Evolutionary conservation across 2,888 invertebrate genomes (phyloP), one percentile per base, ranked within the genome.

Genomic region (Sminthurinus aureus): DNA sequence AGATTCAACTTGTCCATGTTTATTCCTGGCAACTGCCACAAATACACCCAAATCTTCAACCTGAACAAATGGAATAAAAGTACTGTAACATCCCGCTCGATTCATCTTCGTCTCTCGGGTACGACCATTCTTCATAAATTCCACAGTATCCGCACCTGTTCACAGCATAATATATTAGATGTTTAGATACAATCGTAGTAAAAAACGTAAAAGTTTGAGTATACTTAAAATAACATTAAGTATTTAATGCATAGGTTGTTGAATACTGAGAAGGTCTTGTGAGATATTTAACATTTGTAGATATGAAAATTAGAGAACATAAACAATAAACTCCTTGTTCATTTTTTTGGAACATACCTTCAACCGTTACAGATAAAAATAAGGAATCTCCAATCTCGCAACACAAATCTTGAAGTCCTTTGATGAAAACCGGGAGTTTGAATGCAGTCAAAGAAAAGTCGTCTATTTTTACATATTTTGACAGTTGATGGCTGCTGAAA

Each of bases 41-140:
- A 84, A 85, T 4, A 85, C 52, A 13, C 85, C 85, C n/a, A 77
- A 51, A 66, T 85, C 82, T 69, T 84, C 80, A 3, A 83, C 22
- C 64, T 83, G 81, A 13, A 83, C 80, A 71, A 83, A 83, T 71
- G 83, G 83, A 58, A 83, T 79, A 51, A 78, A 83, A 38, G 83
- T 78, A 69, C 83, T 83, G 83, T 83, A 83, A 22, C 78, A 67
- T 52, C 83, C 83, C 9, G 78, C 51, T 9, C 78, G 69, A 50
- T 83, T 83, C 64, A 83, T n/a, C n/a, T 58, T 67, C 18, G 83
- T 83, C 51, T 83, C 83, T 50, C 69, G 22, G 11, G 67, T 13
- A 12, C 76, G 73, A 13, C 83, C 79, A 58, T 73, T 78, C 64
- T 83, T 83, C 51, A 38, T 24, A 38, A 83, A 83, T 73, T 83